Conservation (phyloP, 2,797 vertebrate species). For the Melanotaenia maccullochi region DNA sequence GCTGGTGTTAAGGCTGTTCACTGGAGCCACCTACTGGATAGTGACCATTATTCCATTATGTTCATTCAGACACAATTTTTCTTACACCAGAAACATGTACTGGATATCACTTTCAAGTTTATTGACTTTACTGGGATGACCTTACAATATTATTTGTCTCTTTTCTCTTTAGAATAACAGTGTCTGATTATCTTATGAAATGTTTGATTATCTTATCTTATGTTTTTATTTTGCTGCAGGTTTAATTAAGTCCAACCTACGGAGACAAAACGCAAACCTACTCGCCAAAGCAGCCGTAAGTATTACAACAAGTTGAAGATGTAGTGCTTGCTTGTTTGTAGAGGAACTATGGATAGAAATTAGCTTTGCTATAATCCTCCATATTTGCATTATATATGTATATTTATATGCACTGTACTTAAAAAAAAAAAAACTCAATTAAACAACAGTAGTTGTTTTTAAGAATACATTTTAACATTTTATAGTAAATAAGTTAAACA, state of each 20-base stretch:
- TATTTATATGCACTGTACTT: no score
- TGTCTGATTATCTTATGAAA: not conserved
- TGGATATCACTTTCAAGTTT: not conserved
- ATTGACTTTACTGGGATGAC: not conserved
- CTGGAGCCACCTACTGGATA: constrained; percentile 46
- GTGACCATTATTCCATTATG: constrained; percentile 3
- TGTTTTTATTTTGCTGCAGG: constrained; percentile 73
- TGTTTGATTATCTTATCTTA: not conserved
- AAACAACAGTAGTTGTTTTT: not conserved
- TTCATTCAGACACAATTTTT: not conserved
- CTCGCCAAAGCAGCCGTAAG: constrained; percentile 84
- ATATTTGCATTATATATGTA: no score
- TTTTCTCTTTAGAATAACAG: not conserved
- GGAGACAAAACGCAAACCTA: constrained; percentile 90
- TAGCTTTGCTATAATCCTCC: no score
- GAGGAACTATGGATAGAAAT: no score
- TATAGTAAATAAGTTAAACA: not conserved
- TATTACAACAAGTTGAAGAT: constrained; percentile 40
- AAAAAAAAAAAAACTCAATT: no score
- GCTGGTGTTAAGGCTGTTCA: not conserved
- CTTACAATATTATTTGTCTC: not conserved
- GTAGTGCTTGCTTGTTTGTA: not conserved
- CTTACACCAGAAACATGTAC: not conserved
- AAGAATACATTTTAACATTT: not conserved
- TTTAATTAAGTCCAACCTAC: constrained; percentile 92